A percentile compares a stretch with the other conserved stretches of the same genome.
phyloP scores from a whole-genome alignment of 2,113 vertebrate species.

The Bagarius yarrelli region DNA sequence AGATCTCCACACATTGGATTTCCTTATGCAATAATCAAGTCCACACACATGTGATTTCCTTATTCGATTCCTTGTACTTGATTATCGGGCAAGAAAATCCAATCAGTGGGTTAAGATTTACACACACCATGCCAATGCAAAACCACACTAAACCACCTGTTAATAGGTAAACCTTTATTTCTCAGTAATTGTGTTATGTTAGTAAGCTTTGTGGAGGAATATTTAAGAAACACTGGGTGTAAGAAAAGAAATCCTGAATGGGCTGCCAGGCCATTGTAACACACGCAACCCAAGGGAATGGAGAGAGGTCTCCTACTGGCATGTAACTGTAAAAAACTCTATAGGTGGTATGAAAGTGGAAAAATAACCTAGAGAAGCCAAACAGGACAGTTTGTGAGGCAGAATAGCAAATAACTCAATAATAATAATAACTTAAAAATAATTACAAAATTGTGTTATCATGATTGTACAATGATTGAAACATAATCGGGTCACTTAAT shows the following conservation, averaged over 20 bases:
- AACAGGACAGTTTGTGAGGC: neutral
- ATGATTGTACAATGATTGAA: too few species aligned
- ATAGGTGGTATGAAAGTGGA: too few species aligned
- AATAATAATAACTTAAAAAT: too few species aligned
- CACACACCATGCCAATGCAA: neutral
- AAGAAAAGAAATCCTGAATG: neutral
- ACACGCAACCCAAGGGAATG: neutral
- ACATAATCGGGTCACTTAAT: too few species aligned
- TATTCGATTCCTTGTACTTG: neutral
- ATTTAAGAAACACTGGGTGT: neutral
- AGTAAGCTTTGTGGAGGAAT: neutral
- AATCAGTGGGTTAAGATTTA: neutral
- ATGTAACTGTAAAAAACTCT: too few species aligned
- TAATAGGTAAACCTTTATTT: neutral
- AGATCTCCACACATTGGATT: conserved; percentile 4
- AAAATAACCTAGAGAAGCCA: neutral
- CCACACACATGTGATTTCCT: conserved; percentile 12
- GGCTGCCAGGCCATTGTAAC: neutral
- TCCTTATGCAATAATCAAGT: conserved; percentile 10
- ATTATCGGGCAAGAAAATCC: neutral
- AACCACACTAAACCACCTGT: neutral
- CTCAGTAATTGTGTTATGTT: neutral
- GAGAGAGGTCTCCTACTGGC: too few species aligned
- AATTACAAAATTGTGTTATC: neutral
- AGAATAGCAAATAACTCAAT: neutral